Percentiles rank a stretch among this genome's conserved stretches.
Conservation (phyloP, 2,797 vertebrate species). For the Semotilus atromaculatus region DNA sequence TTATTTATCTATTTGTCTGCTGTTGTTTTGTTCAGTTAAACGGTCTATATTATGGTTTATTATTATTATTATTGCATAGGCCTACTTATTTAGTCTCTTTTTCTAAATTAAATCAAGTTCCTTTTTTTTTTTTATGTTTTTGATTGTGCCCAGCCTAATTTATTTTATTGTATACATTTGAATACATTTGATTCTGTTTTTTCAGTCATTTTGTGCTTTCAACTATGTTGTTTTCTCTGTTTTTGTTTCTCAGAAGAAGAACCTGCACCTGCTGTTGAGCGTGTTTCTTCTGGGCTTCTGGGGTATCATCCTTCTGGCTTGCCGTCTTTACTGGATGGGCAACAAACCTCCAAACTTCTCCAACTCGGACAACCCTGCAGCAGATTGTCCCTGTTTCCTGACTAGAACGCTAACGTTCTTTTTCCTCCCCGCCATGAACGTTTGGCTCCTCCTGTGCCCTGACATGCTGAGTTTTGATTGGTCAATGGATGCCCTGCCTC, state of each 20-base stretch:
- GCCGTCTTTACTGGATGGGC: constrained; percentile 98
- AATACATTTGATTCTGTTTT: constrained; percentile 12
- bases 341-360: constrained; percentile 99
- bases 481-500: constrained; percentile 98
- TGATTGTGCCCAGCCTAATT: neutral
- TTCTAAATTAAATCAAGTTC: neutral
- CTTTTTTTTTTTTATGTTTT: neutral
- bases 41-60: neutral
- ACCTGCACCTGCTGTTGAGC: constrained; percentile 86
- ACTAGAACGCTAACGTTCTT: constrained; percentile 91
- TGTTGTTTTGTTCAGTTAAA: neutral
- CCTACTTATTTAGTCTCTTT: neutral
- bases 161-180: neutral
- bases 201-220: neutral
- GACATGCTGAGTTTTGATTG: constrained; percentile 97
- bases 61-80: neutral
- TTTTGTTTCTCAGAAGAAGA: constrained; percentile 84
- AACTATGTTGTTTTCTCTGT: constrained; percentile 49
- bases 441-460: constrained; percentile 95
- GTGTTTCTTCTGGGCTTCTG: constrained; percentile 87
- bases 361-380: constrained; percentile 98
- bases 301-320: constrained; percentile 86
- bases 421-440: constrained; percentile 91
- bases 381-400: constrained; percentile 88
- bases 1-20: neutral